Evolutionary conservation across 1,140 invertebrate genomes (phyloP), one percentile per base, ranked within the genome.

Genomic region (Drosophila sp.): DNA sequence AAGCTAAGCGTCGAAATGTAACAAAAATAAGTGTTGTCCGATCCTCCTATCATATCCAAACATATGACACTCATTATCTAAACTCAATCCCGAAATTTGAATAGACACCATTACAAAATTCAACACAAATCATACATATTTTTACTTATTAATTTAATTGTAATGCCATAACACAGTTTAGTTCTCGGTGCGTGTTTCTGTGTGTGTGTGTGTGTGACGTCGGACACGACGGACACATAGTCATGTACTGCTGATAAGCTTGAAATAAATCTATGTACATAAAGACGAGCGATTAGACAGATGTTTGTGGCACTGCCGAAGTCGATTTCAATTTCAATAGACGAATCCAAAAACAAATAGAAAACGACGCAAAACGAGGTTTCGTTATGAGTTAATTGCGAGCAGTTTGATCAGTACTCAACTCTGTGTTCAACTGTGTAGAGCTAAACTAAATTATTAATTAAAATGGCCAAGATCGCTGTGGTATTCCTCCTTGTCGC

Each of bases 381-480:
- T 62, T 62, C 59, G 7, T 62, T 18, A 5, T 14, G 8, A 41
- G 21, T 41, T 51, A 11, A 18, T 40, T 40, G 21, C 1, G 16
- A 32, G 45, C 59, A 8, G 21, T 50, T 50, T 7, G 32, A 8
- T 62, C 59, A 62, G 59, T 62, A 51, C 59, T 50, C 59, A 50
- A 62, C 59, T 40, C 46, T 6, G 46, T 50, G 61, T 76, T 63
- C 61, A 40, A 58, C 41, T 29, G 78, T 63, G n/a, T 21, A 67
- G 78, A 78, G 46, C 66, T 64, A 56, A 38, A 73, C 27, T 34
- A 11, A 36, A 45, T 18, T 7, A 11, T 64, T 51, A 56, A 5
- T 5, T 4, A 80, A 76, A 81, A 86, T 86, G 81, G 74, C 82
- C 45, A 86, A 86, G 40, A 50, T 86, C 73, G 82, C 82, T 72